Conservation (phyloP, 2,113 vertebrate genomes). For the Albula glossodonta region DNA sequence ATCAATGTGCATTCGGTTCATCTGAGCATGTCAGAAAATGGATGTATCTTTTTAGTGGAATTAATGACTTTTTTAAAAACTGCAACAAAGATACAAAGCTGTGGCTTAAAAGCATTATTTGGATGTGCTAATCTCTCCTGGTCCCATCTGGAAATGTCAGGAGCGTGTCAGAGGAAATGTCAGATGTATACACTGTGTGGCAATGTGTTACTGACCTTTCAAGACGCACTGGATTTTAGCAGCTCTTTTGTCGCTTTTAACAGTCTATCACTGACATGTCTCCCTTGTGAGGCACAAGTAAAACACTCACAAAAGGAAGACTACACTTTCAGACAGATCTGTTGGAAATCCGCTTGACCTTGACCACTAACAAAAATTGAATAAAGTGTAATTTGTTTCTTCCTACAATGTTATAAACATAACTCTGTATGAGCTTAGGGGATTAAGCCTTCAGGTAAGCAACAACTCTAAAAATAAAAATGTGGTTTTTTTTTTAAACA, state of each 20-base stretch:
- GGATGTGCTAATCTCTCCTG: neutral
- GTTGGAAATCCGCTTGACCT: neutral
- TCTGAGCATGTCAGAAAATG: neutral
- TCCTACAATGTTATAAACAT: neutral
- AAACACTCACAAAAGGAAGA: neutral
- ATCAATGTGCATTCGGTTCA: neutral
- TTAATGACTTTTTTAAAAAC: no score
- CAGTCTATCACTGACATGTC: neutral
- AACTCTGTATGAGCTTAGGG: neutral
- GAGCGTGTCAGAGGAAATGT: neutral
- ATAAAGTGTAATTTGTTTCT: neutral
- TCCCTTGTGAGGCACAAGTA: neutral
- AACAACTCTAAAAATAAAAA: neutral
- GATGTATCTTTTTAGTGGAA: neutral
- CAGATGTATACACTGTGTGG: neutral
- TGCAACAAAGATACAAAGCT: no score
- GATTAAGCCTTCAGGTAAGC: neutral
- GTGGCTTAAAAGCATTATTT: neutral
- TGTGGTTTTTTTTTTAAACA: neutral
- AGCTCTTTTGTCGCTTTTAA: conserved; percentile 31
- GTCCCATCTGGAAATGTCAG: neutral
- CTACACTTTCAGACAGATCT: neutral
- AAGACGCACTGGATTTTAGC: conserved; percentile 35
- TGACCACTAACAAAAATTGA: neutral
- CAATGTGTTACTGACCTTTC: conserved; percentile 14